phyloP scores from a whole-genome alignment of 2,797 vertebrate genomes.

The Lepilemur septentrionalis region DNA sequence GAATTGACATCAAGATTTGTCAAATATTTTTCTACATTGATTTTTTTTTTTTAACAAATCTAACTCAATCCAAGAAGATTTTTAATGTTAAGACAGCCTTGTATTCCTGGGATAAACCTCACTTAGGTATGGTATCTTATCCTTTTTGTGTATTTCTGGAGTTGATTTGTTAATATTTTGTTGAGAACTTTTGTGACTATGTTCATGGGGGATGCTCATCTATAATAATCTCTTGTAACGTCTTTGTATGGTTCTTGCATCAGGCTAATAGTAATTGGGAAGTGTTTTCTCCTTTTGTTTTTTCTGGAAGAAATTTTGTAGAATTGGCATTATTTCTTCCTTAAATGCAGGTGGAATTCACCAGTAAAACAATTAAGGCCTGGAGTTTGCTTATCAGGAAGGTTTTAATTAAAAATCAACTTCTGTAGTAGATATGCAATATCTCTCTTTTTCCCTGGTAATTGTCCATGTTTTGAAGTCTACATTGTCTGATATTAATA shows the following conservation, averaged over 20 bases:
- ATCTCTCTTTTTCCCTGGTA: not conserved
- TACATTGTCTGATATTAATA: not conserved
- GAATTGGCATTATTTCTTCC: not conserved
- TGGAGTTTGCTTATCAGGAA: not conserved
- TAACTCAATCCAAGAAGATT: no score
- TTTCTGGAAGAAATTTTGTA: not conserved
- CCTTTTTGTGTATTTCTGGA: not conserved
- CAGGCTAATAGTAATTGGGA: not conserved
- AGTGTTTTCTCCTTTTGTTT: not conserved
- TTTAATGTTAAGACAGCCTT: no score
- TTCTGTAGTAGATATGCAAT: not conserved
- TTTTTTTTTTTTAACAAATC: no score
- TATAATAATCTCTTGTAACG: not conserved
- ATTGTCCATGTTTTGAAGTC: not conserved
- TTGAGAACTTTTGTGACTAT: not conserved
- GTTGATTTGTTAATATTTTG: not conserved
- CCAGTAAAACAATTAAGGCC: not conserved
- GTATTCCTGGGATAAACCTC: not conserved
- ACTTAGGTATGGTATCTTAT: fast-evolving
- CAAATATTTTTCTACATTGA: no score
- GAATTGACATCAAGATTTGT: no score
- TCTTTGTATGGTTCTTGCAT: not conserved
- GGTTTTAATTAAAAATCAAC: not conserved
- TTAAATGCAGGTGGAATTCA: not conserved
- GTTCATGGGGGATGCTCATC: not conserved